phyloP scores from a whole-genome alignment of 2,797 vertebrate species.

The Delichon dasypus region DNA sequence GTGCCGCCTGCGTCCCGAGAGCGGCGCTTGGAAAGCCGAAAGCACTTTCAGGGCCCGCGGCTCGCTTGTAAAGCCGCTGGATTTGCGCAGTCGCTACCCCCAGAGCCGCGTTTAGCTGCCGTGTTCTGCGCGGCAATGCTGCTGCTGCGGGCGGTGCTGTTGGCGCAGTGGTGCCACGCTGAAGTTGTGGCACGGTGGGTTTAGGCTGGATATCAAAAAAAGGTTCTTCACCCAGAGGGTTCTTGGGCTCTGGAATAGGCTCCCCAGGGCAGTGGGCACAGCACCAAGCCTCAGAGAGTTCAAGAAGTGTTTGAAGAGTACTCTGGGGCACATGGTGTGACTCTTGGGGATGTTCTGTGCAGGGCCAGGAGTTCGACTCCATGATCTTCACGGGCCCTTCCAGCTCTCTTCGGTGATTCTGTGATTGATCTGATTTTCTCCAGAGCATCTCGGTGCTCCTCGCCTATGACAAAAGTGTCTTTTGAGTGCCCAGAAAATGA shows the following conservation, averaged over 20 bases:
- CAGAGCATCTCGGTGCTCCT: not conserved
- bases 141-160: not conserved
- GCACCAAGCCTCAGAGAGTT: not conserved
- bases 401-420: not conserved
- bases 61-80: accelerated
- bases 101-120: not conserved
- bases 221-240: not conserved
- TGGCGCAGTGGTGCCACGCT: accelerated
- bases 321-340: not conserved
- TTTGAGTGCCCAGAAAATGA: not conserved
- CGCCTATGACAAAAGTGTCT: not conserved
- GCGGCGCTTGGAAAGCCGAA: not conserved
- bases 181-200: not conserved
- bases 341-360: not conserved
- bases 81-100: not conserved
- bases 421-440: not conserved
- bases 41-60: accelerated
- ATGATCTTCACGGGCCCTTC: not conserved
- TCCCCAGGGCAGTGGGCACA: not conserved
- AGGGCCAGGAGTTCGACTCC: not conserved
- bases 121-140: too few relatives aligned
- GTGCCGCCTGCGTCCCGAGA: not conserved
- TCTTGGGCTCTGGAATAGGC: not conserved
- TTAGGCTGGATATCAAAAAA: not conserved
- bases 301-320: not conserved